phyloP scores from a whole-genome alignment of 1,140 invertebrate species.

The Drosophila murphyi region DNA sequence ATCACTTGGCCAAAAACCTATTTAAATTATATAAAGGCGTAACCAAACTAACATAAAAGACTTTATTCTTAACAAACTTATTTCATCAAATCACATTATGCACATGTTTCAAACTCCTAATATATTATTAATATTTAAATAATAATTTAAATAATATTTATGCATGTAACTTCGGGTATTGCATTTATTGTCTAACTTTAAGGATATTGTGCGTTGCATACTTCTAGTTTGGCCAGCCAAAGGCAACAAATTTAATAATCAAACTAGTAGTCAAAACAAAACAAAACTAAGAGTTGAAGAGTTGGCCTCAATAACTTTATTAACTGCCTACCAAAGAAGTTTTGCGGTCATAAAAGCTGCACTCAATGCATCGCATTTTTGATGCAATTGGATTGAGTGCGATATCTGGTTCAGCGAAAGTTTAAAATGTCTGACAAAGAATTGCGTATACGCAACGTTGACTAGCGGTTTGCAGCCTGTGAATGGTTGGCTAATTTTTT shows the following conservation, averaged over 20 bases:
- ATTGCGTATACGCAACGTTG: conserved; percentile 20
- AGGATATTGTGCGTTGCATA: not conserved
- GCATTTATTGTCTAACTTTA: not conserved
- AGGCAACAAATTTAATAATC: conserved; percentile 16
- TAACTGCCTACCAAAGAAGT: conserved; percentile 35
- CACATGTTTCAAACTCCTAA: too few relatives aligned
- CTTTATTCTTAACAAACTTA: too few relatives aligned
- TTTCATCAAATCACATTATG: too few relatives aligned
- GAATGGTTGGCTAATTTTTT: conserved; percentile 67
- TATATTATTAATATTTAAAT: too few relatives aligned
- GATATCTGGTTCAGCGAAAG: conserved; percentile 34
- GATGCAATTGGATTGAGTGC: conserved; percentile 61
- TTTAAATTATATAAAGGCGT: too few relatives aligned
- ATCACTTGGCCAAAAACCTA: too few relatives aligned
- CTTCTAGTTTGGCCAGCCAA: conserved; percentile 4
- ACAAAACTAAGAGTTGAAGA: conserved; percentile 6
- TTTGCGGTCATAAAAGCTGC: conserved; percentile 25
- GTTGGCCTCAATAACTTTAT: conserved; percentile 27
- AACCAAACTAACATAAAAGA: too few relatives aligned
- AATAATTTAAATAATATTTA: too few relatives aligned
- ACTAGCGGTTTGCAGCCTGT: conserved; percentile 10
- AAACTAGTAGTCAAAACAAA: conserved; percentile 10
- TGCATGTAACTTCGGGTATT: too few relatives aligned
- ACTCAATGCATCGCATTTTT: conserved; percentile 24
- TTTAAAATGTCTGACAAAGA: conserved; percentile 17